Percentiles rank a stretch among this genome's conserved stretches.
These are phyloP conservation scores for Musca domestica DNA, from an alignment of 1,140 invertebrate species.

Conservation along the genomic window DNA sequence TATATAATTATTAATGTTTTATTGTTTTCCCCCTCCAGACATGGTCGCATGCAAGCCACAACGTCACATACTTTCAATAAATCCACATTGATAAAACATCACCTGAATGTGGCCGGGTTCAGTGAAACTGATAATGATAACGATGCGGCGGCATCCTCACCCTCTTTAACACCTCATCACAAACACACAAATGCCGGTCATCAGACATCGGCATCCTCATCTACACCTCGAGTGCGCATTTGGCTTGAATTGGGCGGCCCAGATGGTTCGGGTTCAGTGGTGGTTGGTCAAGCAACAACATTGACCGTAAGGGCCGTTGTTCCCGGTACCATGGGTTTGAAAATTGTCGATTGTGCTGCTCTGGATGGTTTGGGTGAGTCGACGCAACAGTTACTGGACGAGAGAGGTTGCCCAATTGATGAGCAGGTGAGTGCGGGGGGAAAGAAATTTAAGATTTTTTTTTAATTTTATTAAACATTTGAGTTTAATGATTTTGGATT, in stretches of 20 bases:
- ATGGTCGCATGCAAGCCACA: conserved; percentile 10
- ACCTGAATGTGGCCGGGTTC: background rate
- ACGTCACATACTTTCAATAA: background rate
- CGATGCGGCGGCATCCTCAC: background rate
- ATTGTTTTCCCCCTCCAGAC: background rate
- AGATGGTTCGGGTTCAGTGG: conserved; percentile 57
- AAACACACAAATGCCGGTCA: background rate
- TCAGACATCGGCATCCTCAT: background rate
- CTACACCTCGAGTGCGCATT: conserved; percentile 55
- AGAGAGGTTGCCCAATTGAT: conserved; percentile 70
- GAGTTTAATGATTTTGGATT: too few relatives aligned
- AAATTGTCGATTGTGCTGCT: conserved; percentile 70
- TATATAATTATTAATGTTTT: too few relatives aligned
- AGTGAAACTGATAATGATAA: background rate
- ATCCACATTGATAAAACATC: background rate
- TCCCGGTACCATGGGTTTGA: conserved; percentile 67
- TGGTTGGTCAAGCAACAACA: conserved; percentile 70
- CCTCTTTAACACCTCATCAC: background rate
- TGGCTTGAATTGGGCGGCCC: conserved; percentile 67
- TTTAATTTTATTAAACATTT: too few relatives aligned
- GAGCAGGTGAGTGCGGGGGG: conserved; percentile 60
- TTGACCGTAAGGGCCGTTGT: conserved; percentile 67
- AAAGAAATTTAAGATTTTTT: too few relatives aligned
- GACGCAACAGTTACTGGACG: conserved; percentile 67
- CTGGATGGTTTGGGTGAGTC: conserved; percentile 71